Percentiles rank a stretch among this genome's conserved stretches.
Evolutionary conservation across 2,113 vertebrate genomes (phyloP).

Genomic region (Triplophysa tibetana): DNA sequence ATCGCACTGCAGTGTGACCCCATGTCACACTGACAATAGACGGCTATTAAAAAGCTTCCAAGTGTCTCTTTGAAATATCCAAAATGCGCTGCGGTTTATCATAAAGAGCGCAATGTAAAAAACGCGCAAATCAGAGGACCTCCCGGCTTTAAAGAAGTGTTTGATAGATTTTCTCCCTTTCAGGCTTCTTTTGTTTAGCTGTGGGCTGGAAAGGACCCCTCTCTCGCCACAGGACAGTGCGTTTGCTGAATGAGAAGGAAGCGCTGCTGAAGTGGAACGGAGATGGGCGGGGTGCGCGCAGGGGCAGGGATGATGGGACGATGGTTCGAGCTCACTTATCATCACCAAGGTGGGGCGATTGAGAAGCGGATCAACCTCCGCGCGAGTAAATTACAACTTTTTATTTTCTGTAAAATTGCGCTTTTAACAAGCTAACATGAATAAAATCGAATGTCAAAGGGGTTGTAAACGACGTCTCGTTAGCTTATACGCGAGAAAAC

Average conservation of each 20-base stretch:
- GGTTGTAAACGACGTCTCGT: not conserved
- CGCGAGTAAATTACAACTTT: not conserved
- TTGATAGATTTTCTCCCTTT: conserved; percentile 33
- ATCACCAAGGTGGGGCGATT: conserved; percentile 22
- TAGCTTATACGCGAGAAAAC: not conserved
- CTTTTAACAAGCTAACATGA: not conserved
- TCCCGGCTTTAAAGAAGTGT: conserved; percentile 30
- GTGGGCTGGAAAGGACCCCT: conserved; percentile 36
- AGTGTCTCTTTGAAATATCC: not conserved
- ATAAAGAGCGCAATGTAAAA: not conserved
- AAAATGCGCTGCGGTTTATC: conserved; percentile 5
- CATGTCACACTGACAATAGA: conserved; percentile 29
- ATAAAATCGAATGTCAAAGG: not conserved
- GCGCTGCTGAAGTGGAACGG: conserved; percentile 46
- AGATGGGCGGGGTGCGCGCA: conserved; percentile 46
- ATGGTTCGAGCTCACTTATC: conserved; percentile 40
- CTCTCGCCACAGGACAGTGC: conserved; percentile 52
- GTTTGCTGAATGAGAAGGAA: conserved; percentile 52
- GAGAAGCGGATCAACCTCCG: not conserved
- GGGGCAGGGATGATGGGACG: conserved; percentile 22
- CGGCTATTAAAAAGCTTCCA: conserved; percentile 11
- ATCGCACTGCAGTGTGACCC: conserved; percentile 30
- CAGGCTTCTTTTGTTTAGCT: conserved; percentile 44
- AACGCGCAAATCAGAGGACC: not conserved
- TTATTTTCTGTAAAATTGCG: too few species aligned